Percentiles rank a stretch among this genome's conserved stretches.
Evolutionary conservation across 92 coral and sea anemone species (phyloP).

Genomic region (Hydrozoanthus gracilis): DNA sequence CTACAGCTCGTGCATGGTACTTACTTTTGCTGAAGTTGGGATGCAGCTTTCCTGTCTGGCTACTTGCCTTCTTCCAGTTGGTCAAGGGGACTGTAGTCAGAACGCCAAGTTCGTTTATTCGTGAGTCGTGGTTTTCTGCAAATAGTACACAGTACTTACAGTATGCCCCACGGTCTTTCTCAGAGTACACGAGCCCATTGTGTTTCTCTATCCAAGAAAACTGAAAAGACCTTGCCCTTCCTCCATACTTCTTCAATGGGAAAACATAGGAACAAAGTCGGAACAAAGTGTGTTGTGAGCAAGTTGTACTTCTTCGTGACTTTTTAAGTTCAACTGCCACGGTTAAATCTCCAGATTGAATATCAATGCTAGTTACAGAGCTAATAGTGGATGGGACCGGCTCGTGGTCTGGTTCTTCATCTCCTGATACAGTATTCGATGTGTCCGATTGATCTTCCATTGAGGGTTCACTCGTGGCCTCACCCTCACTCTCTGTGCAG

Average conservation of each 20-base stretch:
- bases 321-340: too few relatives aligned
- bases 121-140: too few relatives aligned
- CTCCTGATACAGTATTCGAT: conserved; percentile 2
- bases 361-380: conserved; percentile 13
- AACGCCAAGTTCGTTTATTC: conserved; percentile 39
- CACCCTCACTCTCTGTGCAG: conserved; percentile 3
- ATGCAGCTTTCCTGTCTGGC: too few relatives aligned
- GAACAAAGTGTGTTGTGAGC: conserved; percentile 54
- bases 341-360: too few relatives aligned
- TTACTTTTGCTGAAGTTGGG: conserved; percentile 38
- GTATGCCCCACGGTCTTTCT: conserved; percentile 52
- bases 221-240: too few relatives aligned
- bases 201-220: too few relatives aligned
- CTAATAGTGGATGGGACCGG: conserved; percentile 16
- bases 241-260: too few relatives aligned
- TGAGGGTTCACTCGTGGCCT: not conserved
- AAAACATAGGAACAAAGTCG: conserved; percentile 29
- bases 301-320: conserved; percentile 41
- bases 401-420: conserved; percentile 13
- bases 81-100: too few relatives aligned
- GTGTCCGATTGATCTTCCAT: conserved; percentile 9
- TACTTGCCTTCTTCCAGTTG: conserved; percentile 55
- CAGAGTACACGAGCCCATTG: conserved; percentile 28
- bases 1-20: conserved; percentile 52
- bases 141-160: too few relatives aligned